These are phyloP conservation scores for Rhimphoctona megacephalus DNA, from an alignment of 2,888 invertebrate species.

Conservation along the genomic window DNA sequence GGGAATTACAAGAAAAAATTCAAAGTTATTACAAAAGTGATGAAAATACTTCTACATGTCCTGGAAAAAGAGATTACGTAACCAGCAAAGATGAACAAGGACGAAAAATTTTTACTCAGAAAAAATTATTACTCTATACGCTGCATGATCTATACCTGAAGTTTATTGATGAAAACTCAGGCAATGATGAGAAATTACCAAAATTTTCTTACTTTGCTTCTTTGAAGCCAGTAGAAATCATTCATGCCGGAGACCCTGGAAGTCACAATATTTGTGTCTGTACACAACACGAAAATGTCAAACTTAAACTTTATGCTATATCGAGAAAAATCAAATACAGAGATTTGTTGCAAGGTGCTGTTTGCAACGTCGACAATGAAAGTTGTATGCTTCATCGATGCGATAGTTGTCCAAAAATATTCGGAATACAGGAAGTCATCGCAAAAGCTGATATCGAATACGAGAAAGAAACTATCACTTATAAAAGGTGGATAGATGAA, in stretches of 20 bases:
- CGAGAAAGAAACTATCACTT: no score
- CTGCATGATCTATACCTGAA: not conserved
- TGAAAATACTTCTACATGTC: no score
- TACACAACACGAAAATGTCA: constrained; percentile 52
- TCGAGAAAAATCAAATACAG: not conserved
- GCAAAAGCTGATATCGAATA: no score
- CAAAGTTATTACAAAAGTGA: no score
- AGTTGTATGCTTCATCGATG: constrained; percentile 51
- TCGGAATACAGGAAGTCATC: no score
- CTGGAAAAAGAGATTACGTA: constrained; percentile 3
- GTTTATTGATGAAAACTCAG: no score
- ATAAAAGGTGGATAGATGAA: no score
- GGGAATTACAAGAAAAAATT: no score
- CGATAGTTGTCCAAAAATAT: no score
- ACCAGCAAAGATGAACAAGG: constrained; percentile 13
- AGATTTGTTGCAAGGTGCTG: not conserved
- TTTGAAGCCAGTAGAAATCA: not conserved
- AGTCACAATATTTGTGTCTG: constrained; percentile 61
- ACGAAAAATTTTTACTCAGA: not conserved
- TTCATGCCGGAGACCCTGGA: constrained; percentile 14
- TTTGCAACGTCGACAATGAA: constrained; percentile 37
- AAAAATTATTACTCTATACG: constrained; percentile 28
- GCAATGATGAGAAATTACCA: no score
- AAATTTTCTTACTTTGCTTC: not conserved
- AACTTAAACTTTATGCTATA: not conserved